Conservation (phyloP, 2,888 invertebrate species). For the Lasius fuliginosus region DNA sequence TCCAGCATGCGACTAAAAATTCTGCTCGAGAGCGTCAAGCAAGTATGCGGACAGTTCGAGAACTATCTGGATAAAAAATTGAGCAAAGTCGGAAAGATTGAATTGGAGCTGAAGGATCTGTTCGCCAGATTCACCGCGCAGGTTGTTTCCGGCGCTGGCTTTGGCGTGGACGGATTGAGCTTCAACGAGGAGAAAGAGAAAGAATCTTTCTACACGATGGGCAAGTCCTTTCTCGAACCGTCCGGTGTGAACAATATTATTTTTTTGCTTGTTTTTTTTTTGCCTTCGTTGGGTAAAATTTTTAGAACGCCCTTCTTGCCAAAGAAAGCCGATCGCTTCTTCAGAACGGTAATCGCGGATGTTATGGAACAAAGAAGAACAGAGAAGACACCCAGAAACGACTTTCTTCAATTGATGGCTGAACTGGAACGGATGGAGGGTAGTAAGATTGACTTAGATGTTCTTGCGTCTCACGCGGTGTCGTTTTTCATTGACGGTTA, state of each 20-base stretch:
- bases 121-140: conserved; percentile 77
- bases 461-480: conserved; percentile 85
- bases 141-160: conserved; percentile 74
- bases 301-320: conserved; percentile 64
- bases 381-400: conserved; percentile 81
- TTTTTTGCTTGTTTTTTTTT: conserved; percentile 54
- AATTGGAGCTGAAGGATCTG: conserved; percentile 73
- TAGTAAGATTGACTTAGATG: conserved; percentile 76
- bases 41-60: conserved; percentile 73
- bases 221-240: conserved; percentile 72
- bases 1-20: conserved; percentile 72
- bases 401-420: conserved; percentile 87
- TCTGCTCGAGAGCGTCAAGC: conserved; percentile 73
- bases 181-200: conserved; percentile 70
- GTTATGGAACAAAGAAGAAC: conserved; percentile 73
- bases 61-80: conserved; percentile 60
- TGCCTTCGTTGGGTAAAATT: conserved; percentile 62
- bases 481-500: conserved; percentile 88
- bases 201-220: conserved; percentile 57
- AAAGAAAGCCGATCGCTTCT: conserved; percentile 71
- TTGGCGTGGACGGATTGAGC: conserved; percentile 78
- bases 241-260: conserved; percentile 52
- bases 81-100: neutral
- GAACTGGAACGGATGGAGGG: conserved; percentile 73
- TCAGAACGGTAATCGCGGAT: conserved; percentile 70